Evolutionary conservation across 2,797 vertebrate genomes (phyloP).

Genomic region (Dicrostonyx torquatus): DNA sequence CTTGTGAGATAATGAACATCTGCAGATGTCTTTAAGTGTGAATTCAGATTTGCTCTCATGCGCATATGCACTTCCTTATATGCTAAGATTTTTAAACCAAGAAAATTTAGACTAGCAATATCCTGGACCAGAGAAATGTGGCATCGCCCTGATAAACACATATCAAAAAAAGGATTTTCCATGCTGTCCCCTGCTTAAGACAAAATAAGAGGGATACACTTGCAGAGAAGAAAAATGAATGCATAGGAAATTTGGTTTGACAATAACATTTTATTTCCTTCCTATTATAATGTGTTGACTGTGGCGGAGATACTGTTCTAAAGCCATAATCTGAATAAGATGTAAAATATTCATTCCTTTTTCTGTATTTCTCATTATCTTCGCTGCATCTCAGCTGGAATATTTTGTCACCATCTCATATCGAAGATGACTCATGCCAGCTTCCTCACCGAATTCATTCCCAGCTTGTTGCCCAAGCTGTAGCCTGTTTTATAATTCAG

Average conservation of each 20-base stretch:
- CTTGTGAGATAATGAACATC: background rate
- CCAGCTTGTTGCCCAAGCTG: background rate
- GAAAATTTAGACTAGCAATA: background rate
- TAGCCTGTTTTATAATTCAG: background rate
- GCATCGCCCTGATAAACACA: background rate
- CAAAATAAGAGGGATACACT: background rate
- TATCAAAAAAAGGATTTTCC: background rate
- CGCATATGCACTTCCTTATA: background rate
- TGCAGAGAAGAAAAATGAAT: background rate
- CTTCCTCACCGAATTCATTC: background rate
- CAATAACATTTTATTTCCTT: background rate
- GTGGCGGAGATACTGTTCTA: background rate
- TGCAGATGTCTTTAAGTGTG: background rate
- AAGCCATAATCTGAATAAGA: conserved; percentile 40
- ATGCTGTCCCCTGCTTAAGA: background rate
- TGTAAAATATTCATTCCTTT: background rate
- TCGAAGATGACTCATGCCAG: background rate
- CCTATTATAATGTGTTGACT: background rate
- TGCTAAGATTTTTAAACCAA: background rate
- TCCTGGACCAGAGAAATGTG: background rate
- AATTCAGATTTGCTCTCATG: background rate
- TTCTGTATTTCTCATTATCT: background rate
- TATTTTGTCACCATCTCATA: background rate
- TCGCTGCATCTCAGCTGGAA: background rate
- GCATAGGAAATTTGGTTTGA: background rate